Percentiles rank a stretch among this genome's conserved stretches.
These are phyloP conservation scores for Eublepharis macularius DNA, from an alignment of 2,113 vertebrate species.

Conservation along the genomic window DNA sequence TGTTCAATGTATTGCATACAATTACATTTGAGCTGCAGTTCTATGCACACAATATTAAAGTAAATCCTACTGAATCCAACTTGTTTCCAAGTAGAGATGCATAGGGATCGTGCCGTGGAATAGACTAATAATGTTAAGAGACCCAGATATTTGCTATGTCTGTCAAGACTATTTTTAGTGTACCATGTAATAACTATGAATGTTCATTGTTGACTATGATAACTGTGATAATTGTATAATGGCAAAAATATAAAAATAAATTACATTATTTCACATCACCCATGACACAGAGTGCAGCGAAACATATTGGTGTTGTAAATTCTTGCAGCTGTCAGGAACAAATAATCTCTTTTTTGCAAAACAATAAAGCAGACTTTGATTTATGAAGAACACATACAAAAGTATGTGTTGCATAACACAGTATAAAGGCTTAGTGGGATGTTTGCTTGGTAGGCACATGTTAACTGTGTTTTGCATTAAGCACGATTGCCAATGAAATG, in stretches of 20 bases:
- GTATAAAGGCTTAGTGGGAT: conserved; percentile 38
- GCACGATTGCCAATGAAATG: conserved; percentile 32
- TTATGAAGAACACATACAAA: not conserved
- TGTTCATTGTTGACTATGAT: not conserved
- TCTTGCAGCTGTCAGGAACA: not conserved
- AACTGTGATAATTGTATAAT: not conserved
- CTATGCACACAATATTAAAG: too few species aligned
- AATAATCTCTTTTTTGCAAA: not conserved
- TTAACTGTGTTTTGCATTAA: conserved; percentile 35
- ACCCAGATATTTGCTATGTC: not conserved
- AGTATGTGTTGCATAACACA: not conserved
- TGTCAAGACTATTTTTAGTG: not conserved
- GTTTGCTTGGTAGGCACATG: not conserved
- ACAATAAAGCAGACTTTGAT: not conserved
- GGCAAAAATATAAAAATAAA: not conserved
- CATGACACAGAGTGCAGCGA: not conserved
- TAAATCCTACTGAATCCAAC: too few species aligned
- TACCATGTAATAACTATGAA: not conserved
- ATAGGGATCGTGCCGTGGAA: not conserved
- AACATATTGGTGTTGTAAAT: not conserved
- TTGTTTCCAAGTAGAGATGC: too few species aligned
- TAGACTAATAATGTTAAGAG: not conserved
- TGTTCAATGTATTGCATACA: not conserved
- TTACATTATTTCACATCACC: not conserved
- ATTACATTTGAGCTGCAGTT: not conserved